phyloP scores from a whole-genome alignment of 2,797 vertebrate species.

The Anguilla pacifica region DNA sequence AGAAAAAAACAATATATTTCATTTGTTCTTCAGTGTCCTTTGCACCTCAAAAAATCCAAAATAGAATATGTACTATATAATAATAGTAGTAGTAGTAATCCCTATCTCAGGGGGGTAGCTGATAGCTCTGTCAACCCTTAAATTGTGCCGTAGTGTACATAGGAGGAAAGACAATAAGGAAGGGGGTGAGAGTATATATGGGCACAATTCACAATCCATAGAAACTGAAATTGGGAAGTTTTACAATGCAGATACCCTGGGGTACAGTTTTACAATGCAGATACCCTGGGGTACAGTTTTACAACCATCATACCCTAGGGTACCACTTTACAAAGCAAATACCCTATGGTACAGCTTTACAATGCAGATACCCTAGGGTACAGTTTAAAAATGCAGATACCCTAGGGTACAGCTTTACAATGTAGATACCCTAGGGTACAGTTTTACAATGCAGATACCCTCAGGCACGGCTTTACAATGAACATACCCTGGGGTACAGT shows the following conservation, averaged over 20 bases:
- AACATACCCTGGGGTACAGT: too few relatives aligned
- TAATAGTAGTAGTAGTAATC: conserved; percentile 47
- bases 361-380: too few relatives aligned
- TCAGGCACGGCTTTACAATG: too few relatives aligned
- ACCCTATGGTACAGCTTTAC: too few relatives aligned
- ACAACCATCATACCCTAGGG: too few relatives aligned
- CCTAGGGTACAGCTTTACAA: neutral
- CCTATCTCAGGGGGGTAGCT: conserved; percentile 75
- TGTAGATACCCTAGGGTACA: neutral
- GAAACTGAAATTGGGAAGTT: conserved; percentile 31
- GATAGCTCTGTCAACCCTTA: conserved; percentile 70
- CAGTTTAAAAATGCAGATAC: conserved; percentile 14
- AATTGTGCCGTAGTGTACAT: conserved; percentile 62
- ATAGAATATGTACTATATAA: conserved; percentile 35
- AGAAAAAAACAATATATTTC: conserved; percentile 35
- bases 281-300: neutral
- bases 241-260: conserved; percentile 16
- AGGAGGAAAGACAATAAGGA: conserved; percentile 62
- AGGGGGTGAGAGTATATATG: conserved; percentile 46
- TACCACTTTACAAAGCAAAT: too few relatives aligned
- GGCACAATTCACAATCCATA: conserved; percentile 52
- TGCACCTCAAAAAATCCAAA: conserved; percentile 39
- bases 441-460: too few relatives aligned
- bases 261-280: conserved; percentile 7
- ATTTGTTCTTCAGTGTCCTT: conserved; percentile 44